A percentile compares a stretch with the other conserved stretches of the same genome.
Evolutionary conservation across 2,797 vertebrate genomes (phyloP).

Genomic region (Emys orbicularis): DNA sequence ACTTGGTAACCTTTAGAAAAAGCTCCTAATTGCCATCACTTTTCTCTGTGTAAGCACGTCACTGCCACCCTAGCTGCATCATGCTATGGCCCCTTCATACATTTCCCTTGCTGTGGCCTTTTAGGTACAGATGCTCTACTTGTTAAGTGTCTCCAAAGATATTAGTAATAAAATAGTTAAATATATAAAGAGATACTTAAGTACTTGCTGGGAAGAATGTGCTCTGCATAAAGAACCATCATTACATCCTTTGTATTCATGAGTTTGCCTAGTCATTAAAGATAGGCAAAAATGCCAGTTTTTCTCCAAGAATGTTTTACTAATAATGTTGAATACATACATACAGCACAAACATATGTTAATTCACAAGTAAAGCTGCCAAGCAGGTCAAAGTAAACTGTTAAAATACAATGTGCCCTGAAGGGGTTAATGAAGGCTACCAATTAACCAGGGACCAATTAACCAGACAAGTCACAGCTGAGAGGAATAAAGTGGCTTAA

Average conservation of each 20-base stretch:
- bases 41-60: not conserved
- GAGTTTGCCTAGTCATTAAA: slow-evolving; percentile 18
- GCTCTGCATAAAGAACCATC: not conserved
- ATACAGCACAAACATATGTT: not conserved
- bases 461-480: not conserved
- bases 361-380: not conserved
- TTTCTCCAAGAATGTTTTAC: not conserved
- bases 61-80: not conserved
- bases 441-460: not conserved
- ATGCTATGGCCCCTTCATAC: not conserved
- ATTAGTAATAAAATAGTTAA: slow-evolving; percentile 49
- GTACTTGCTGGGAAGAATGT: slow-evolving; percentile 9
- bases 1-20: slow-evolving; percentile 23
- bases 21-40: not conserved
- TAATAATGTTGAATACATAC: slow-evolving; percentile 12
- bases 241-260: not conserved
- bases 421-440: not conserved
- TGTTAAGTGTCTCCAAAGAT: slow-evolving; percentile 40
- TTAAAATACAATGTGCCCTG: not conserved
- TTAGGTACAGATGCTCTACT: not conserved
- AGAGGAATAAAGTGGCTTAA: not conserved
- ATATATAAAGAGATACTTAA: slow-evolving; percentile 21
- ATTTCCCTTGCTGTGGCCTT: slow-evolving; percentile 30
- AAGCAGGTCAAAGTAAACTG: not conserved
- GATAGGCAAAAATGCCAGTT: slow-evolving; percentile 14